Percentiles rank a stretch among this genome's conserved stretches.
Conservation (phyloP, 1,140 invertebrate genomes). For the Drosophila persimilis region DNA sequence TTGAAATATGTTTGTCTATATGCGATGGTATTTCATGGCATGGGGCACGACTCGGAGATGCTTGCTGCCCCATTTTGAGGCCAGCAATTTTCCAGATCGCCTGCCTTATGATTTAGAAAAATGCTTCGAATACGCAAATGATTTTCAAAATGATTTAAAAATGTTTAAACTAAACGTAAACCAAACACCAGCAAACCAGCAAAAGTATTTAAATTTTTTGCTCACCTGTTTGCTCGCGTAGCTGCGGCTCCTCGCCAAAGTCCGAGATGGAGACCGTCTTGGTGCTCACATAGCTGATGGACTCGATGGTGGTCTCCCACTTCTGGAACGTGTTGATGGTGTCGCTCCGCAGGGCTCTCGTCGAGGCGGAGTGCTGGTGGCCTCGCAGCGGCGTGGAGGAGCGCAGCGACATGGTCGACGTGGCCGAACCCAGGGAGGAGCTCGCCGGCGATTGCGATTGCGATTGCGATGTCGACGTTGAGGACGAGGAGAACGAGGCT, state of each 20-base stretch:
- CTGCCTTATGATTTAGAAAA: slow-evolving; percentile 40
- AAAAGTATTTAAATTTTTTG: not conserved
- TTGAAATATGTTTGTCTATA: slow-evolving; percentile 60
- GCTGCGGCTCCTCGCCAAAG: slow-evolving; percentile 57
- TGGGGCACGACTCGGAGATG: slow-evolving; percentile 24
- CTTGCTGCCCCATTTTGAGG: slow-evolving; percentile 62
- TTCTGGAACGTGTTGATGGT: slow-evolving; percentile 80
- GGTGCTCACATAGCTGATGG: slow-evolving; percentile 79
- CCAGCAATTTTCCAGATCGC: slow-evolving; percentile 72
- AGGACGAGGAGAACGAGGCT: slow-evolving; percentile 71
- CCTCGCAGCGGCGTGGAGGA: slow-evolving; percentile 59
- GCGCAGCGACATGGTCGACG: slow-evolving; percentile 74
- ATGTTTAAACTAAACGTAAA: slow-evolving; percentile 36
- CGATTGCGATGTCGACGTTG: slow-evolving; percentile 30
- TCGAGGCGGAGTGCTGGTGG: slow-evolving; percentile 25
- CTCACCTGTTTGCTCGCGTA: slow-evolving; percentile 62
- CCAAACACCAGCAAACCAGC: slow-evolving; percentile 2
- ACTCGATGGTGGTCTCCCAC: slow-evolving; percentile 80
- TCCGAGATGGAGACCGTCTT: slow-evolving; percentile 77
- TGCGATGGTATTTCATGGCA: slow-evolving; percentile 37
- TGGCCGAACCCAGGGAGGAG: slow-evolving; percentile 70
- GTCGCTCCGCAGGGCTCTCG: slow-evolving; percentile 64
- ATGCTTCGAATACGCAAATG: slow-evolving; percentile 36
- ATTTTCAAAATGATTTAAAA: slow-evolving; percentile 25
- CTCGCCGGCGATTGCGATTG: slow-evolving; percentile 53